Evolutionary conservation across 2,113 vertebrate genomes (phyloP), one percentile per base, ranked within the genome.

Genomic region (Ochotona princeps): DNA sequence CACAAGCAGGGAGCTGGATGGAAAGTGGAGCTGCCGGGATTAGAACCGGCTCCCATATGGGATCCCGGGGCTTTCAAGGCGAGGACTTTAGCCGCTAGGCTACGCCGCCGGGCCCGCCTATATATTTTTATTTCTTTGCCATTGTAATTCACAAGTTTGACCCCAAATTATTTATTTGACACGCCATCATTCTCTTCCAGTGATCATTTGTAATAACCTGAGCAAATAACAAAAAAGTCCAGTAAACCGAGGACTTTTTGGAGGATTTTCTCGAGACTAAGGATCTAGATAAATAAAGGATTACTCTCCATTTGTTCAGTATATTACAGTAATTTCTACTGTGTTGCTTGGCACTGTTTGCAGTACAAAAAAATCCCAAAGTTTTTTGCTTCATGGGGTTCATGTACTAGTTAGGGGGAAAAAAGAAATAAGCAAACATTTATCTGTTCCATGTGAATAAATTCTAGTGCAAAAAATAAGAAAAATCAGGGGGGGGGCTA

Each of bases 381-480:
- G 32, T 87, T 75, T 70, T 54, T 76, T 28, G 38, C 8, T 6
- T 83, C 88, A 66, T 49, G 38, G 65, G 84, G 10, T 2, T 93
- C 51, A 47, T 1, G 2, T 8, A 28, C 57, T 86, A 90, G 26
- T 73, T 87, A 25, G 47, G n/a, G 17, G 51, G 8, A 30, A 17
- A 90, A 65, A 88, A 57, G 18, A 90, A 83, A 47, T 8, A 83
- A 90, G 51, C 69, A 89, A 85, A 86, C 57, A 32, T 44, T 44
- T 3, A 25, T 78, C 25, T 54, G 17, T 60, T 47, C 32, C 51
- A 10, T 87, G 60, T 84, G 49, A 44, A 44, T 44, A 69, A 67
- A 14, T 69, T 91, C 73, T 78, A 76, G 63, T 26, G 57, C 65
- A 15, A 78, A 72, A 73, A 82, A 57, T 32, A 73, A 91, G 66